phyloP scores from a whole-genome alignment of 2,888 invertebrate species.

The Alentia gelatinosa region DNA sequence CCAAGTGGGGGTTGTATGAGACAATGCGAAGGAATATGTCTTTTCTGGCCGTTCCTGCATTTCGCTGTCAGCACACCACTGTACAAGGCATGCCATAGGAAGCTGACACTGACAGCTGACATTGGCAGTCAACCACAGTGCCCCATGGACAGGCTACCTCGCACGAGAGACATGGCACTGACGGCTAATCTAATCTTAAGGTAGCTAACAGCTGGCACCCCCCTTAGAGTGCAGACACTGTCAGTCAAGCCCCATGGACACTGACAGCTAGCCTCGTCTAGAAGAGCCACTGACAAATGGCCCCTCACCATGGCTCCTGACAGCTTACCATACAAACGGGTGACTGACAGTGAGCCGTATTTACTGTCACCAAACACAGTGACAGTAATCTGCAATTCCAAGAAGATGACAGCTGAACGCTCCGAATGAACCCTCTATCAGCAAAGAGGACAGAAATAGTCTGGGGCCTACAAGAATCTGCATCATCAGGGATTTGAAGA shows the following conservation, averaged over 20 bases:
- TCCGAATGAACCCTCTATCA: no score
- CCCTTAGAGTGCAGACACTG: background rate
- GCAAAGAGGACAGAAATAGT: no score
- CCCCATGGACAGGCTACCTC: background rate
- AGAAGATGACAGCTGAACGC: background rate
- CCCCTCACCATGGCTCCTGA: background rate
- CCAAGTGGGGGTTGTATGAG: no score
- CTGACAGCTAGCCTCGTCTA: background rate
- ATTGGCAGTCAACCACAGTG: background rate
- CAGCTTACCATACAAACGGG: background rate
- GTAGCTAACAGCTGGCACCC: background rate
- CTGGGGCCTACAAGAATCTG: no score
- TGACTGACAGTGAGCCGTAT: background rate
- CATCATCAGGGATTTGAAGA: no score
- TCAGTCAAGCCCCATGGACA: background rate
- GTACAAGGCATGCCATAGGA: background rate
- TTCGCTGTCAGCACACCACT: background rate
- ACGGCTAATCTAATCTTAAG: no score
- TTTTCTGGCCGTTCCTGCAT: no score
- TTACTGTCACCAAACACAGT: background rate
- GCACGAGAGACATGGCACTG: background rate
- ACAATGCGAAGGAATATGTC: no score
- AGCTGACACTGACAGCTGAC: background rate
- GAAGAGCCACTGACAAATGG: background rate
- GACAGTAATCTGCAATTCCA: background rate